phyloP scores from a whole-genome alignment of 2,888 invertebrate genomes.

The Acholoe squamosa region DNA sequence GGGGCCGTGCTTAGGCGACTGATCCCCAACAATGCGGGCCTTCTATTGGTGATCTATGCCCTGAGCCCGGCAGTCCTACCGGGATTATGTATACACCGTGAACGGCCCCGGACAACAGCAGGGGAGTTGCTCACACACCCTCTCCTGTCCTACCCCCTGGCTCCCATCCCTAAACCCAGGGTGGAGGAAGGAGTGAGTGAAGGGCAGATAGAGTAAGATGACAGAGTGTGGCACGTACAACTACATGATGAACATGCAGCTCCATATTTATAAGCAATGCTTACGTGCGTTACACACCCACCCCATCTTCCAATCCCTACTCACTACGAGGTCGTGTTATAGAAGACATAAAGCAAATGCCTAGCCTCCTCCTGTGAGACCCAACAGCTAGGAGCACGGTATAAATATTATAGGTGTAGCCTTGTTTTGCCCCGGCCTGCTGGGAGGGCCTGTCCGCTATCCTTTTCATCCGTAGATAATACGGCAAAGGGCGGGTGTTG shows the following conservation, averaged over 20 bases:
- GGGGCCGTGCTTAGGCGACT: conserved; percentile 27
- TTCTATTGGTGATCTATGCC: conserved; percentile 45
- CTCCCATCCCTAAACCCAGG: too few relatives aligned
- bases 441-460: conserved; percentile 28
- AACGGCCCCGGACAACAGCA: not conserved
- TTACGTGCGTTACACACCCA: conserved; percentile 13
- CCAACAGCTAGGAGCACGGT: not conserved
- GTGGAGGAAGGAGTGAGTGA: not conserved
- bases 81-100: conserved; percentile 54
- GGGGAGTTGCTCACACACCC: not conserved
- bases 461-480: conserved; percentile 54
- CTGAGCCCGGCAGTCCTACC: not conserved
- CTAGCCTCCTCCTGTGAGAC: not conserved
- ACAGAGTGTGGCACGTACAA: not conserved
- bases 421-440: not conserved
- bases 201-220: not conserved
- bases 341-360: conserved; percentile 23
- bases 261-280: not conserved
- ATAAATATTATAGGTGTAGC: conserved; percentile 46
- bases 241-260: conserved; percentile 42
- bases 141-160: not conserved
- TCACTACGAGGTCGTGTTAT: not conserved
- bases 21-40: conserved; percentile 45
- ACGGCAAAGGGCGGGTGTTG: not conserved
- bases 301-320: not conserved